Evolutionary conservation across 2,888 invertebrate genomes (phyloP).

Genomic region (Tipula confusa): DNA sequence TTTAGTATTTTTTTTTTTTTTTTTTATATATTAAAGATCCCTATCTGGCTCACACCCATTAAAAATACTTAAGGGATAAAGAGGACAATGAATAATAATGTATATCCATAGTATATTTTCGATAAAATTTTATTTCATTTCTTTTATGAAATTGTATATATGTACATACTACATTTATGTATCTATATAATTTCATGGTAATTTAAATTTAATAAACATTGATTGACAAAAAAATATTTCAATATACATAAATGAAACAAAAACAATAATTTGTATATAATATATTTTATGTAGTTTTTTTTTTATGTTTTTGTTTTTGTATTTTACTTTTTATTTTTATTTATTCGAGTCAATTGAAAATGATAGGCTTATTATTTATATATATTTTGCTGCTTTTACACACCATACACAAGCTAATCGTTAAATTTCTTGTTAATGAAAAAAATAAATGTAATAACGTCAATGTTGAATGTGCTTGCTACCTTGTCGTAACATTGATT

Average conservation of each 20-base stretch:
- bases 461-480: background rate
- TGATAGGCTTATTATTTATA: background rate
- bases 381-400: background rate
- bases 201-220: constrained; percentile 25
- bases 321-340: background rate
- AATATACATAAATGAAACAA: background rate
- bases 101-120: background rate
- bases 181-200: constrained; percentile 20
- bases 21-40: constrained; percentile 21
- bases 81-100: constrained; percentile 26
- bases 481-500: background rate
- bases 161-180: background rate
- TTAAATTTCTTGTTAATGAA: background rate
- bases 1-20: background rate
- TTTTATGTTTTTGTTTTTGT: background rate
- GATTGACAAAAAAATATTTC: constrained; percentile 12
- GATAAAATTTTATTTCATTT: background rate
- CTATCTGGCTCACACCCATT: constrained; percentile 30
- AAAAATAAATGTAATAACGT: background rate
- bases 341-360: background rate
- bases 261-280: constrained; percentile 3
- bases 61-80: constrained; percentile 29
- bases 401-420: background rate
- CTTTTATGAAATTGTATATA: background rate
- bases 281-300: background rate